Percentiles rank a stretch among this genome's conserved stretches.
These are phyloP conservation scores for Helicoverpa armigera DNA, from an alignment of 1,140 invertebrate genomes.

Conservation along the genomic window DNA sequence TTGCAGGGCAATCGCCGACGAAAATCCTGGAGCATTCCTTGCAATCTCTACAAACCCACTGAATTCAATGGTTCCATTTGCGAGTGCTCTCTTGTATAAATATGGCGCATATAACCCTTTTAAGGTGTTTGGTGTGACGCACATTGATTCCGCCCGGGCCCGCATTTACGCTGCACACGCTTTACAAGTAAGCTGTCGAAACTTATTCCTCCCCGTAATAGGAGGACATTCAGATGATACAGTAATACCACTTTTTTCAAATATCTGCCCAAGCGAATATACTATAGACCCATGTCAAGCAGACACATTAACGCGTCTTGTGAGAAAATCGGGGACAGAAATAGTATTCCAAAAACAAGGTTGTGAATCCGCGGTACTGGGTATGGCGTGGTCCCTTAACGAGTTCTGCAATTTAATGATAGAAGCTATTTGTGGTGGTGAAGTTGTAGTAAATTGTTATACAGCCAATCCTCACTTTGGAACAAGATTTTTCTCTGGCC, in stretches of 20 bases:
- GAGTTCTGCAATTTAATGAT: conserved; percentile 66
- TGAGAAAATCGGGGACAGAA: conserved; percentile 68
- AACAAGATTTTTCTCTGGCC: conserved; percentile 70
- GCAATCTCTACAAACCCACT: conserved; percentile 70
- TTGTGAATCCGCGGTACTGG: conserved; percentile 60
- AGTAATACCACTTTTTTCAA: conserved; percentile 72
- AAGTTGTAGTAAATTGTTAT: conserved; percentile 62
- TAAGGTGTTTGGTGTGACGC: conserved; percentile 72
- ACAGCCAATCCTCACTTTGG: conserved; percentile 70
- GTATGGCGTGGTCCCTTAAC: conserved; percentile 67
- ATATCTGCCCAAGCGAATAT: conserved; percentile 59
- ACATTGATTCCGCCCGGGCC: conserved; percentile 66
- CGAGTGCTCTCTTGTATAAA: conserved; percentile 63
- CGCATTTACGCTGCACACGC: conserved; percentile 58
- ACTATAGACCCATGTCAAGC: conserved; percentile 59
- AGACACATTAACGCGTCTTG: conserved; percentile 64
- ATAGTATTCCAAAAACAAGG: conserved; percentile 66
- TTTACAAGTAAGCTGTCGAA: conserved; percentile 59
- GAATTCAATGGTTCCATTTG: conserved; percentile 75
- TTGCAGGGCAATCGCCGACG: conserved; percentile 59
- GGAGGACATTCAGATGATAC: conserved; percentile 72
- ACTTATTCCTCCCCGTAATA: conserved; percentile 65
- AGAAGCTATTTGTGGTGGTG: conserved; percentile 61
- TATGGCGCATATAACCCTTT: conserved; percentile 66
- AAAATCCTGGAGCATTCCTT: conserved; percentile 66